These are phyloP conservation scores for Aphidius ervi DNA, from an alignment of 1,140 invertebrate genomes.

Conservation along the genomic window DNA sequence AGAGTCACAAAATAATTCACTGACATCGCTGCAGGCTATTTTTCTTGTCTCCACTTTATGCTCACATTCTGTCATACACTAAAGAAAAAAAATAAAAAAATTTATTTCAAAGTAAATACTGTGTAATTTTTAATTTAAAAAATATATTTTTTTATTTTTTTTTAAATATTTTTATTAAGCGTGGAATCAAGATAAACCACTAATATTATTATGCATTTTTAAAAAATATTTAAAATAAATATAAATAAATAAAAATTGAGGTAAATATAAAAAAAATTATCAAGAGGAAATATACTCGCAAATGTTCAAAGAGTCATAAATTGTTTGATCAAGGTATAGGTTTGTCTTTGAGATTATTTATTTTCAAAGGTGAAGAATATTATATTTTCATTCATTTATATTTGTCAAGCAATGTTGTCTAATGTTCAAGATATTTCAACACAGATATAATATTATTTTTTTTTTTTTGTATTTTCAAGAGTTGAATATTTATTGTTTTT, in stretches of 20 bases:
- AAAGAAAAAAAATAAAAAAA: conserved; percentile 2
- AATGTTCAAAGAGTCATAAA: too few species aligned
- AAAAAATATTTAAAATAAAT: conserved; percentile 14
- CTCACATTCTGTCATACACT: conserved; percentile 43
- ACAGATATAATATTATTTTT: too few species aligned
- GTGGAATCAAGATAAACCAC: not conserved
- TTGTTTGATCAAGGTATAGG: too few species aligned
- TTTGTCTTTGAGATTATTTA: too few species aligned
- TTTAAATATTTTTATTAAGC: conserved; percentile 6
- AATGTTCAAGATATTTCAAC: too few species aligned
- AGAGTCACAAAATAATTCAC: conserved; percentile 51
- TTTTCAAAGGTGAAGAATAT: too few species aligned
- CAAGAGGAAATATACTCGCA: too few species aligned
- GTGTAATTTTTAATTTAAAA: conserved; percentile 16
- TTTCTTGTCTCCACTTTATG: conserved; percentile 45
- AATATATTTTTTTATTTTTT: not conserved
- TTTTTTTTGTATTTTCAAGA: too few species aligned
- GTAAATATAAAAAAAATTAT: too few species aligned
- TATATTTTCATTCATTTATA: too few species aligned
- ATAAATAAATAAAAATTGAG: not conserved
- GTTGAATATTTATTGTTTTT: too few species aligned
- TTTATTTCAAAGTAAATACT: conserved; percentile 17
- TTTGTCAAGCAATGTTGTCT: too few species aligned
- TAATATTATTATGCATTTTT: not conserved
- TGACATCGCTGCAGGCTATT: conserved; percentile 52